phyloP scores from a whole-genome alignment of 2,113 vertebrate genomes.

The Cygnus buccinator region DNA sequence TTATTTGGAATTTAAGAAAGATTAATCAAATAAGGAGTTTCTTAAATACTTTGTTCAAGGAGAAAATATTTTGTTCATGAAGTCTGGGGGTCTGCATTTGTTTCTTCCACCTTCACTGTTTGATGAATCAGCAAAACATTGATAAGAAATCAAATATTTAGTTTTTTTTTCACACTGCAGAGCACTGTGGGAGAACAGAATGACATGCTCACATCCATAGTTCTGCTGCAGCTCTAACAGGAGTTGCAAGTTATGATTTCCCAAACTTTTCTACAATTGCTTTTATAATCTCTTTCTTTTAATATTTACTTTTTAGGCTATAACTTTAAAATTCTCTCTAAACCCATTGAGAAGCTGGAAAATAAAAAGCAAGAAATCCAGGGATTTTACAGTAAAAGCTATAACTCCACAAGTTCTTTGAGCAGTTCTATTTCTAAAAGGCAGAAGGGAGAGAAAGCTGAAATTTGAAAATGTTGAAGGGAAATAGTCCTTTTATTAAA shows the following conservation, averaged over 20 bases:
- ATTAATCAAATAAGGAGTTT: not conserved
- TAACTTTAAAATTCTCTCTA: conserved; percentile 56
- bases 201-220: rapidly evolving
- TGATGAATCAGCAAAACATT: not conserved
- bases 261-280: conserved; percentile 46
- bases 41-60: not conserved
- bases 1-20: not conserved
- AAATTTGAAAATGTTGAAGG: conserved; percentile 39
- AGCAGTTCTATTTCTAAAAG: not conserved
- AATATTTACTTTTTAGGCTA: conserved; percentile 35
- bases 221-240: not conserved
- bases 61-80: not conserved
- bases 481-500: conserved; percentile 48
- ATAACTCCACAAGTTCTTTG: not conserved
- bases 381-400: conserved; percentile 53
- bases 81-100: not conserved
- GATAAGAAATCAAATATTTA: not conserved
- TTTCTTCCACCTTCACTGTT: not conserved
- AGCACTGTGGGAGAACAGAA: not conserved
- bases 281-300: conserved; percentile 61
- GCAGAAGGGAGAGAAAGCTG: not conserved
- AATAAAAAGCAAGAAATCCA: conserved; percentile 57
- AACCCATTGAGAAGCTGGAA: conserved; percentile 53
- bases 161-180: not conserved
- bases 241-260: not conserved